Conservation (phyloP, 1,140 invertebrate species). For the Eubasilissa regina region DNA sequence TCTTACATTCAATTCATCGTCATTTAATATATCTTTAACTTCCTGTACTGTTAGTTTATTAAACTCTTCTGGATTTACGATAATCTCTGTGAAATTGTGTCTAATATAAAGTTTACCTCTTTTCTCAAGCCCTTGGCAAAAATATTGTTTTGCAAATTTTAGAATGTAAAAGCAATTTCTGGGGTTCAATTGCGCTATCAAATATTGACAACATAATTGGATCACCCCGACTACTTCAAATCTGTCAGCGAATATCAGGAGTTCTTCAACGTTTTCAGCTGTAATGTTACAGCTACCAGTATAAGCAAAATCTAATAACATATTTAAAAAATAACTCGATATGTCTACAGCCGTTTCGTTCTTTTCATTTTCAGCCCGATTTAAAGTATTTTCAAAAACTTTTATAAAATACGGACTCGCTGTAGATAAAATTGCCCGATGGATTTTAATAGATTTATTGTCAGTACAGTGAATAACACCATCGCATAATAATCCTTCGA, state of each 20-base stretch:
- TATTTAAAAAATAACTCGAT: conserved; percentile 80
- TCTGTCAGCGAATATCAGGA: conserved; percentile 85
- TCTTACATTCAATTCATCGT: conserved; percentile 82
- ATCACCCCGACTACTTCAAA: conserved; percentile 84
- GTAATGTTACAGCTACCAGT: conserved; percentile 80
- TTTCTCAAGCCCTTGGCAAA: conserved; percentile 80
- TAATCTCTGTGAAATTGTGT: conserved; percentile 81
- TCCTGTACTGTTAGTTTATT: conserved; percentile 80
- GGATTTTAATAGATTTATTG: conserved; percentile 82
- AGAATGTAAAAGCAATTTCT: conserved; percentile 87
- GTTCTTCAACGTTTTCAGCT: conserved; percentile 82
- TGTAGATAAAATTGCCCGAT: conserved; percentile 87
- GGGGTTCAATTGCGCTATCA: conserved; percentile 77
- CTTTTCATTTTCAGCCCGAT: conserved; percentile 76
- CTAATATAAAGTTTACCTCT: conserved; percentile 81
- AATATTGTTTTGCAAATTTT: conserved; percentile 83
- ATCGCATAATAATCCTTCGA: conserved; percentile 77
- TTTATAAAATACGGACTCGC: conserved; percentile 91
- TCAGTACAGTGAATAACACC: conserved; percentile 85
- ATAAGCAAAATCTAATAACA: conserved; percentile 88
- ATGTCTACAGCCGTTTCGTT: conserved; percentile 84
- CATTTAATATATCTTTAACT: conserved; percentile 79
- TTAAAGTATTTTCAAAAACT: conserved; percentile 84
- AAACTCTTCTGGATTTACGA: conserved; percentile 80
- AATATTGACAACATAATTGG: conserved; percentile 83